phyloP scores from a whole-genome alignment of 2,888 invertebrate genomes.

The Drosophila vallismaia region DNA sequence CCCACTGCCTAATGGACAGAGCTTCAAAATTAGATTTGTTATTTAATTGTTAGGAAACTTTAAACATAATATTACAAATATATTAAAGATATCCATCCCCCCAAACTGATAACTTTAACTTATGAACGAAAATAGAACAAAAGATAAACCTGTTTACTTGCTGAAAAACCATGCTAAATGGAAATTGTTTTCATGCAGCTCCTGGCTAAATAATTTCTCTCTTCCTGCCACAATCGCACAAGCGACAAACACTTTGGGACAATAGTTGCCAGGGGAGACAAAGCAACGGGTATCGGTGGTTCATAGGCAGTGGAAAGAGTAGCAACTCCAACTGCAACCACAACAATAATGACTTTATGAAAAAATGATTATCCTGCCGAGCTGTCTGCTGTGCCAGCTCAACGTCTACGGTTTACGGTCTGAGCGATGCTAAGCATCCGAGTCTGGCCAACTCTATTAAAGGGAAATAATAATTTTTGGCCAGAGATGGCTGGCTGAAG shows the following conservation, averaged over 20 bases:
- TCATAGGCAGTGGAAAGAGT: conserved; percentile 4
- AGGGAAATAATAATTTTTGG: conserved; percentile 51
- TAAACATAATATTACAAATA: background rate
- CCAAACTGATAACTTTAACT: background rate
- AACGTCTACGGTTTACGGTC: conserved; percentile 17
- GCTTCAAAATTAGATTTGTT: background rate
- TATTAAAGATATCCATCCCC: background rate
- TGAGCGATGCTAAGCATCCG: conserved; percentile 32
- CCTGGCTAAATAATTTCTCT: conserved; percentile 71
- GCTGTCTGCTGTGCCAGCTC: conserved; percentile 45
- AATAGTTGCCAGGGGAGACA: conserved; percentile 54
- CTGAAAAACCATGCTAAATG: conserved; percentile 64
- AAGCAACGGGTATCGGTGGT: conserved; percentile 3
- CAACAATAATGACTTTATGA: conserved; percentile 76
- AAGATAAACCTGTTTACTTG: conserved; percentile 61
- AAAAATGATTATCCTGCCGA: conserved; percentile 75
- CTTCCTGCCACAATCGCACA: conserved; percentile 51
- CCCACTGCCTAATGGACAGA: background rate
- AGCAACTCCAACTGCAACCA: conserved; percentile 60
- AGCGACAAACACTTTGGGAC: conserved; percentile 73
- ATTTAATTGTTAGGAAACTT: background rate
- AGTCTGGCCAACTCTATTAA: conserved; percentile 57
- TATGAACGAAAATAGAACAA: background rate
- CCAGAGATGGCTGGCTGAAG: conserved; percentile 26
- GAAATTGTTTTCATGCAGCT: conserved; percentile 73